A percentile compares a stretch with the other conserved stretches of the same genome.
These are phyloP conservation scores for Macheiramphus alcinus DNA, from an alignment of 2,113 vertebrate species.

Conservation along the genomic window DNA sequence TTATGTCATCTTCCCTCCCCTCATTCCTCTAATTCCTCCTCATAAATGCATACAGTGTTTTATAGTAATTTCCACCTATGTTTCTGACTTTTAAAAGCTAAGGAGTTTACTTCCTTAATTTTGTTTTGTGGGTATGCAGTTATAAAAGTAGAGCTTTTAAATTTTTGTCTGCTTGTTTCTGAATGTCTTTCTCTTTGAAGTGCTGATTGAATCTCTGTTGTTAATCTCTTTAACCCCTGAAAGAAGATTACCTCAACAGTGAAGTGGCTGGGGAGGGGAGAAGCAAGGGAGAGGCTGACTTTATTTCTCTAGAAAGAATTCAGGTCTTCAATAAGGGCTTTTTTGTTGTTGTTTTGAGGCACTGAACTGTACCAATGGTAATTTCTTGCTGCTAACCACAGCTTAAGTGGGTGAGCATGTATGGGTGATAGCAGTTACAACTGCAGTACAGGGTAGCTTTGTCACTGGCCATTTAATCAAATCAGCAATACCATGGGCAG, in stretches of 20 bases:
- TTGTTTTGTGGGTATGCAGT: neutral
- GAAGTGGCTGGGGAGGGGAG: neutral
- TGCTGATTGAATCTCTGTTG: conserved; percentile 11
- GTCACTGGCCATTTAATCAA: neutral
- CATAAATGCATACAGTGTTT: neutral
- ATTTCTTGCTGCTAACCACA: neutral
- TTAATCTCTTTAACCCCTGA: conserved; percentile 33
- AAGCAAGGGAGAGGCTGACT: neutral
- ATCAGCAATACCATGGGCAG: neutral
- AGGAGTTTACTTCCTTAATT: neutral
- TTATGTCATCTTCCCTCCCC: neutral
- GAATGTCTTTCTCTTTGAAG: conserved; percentile 8
- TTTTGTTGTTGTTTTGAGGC: neutral
- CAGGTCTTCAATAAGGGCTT: neutral
- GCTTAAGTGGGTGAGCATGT: accelerated
- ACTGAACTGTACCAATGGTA: neutral
- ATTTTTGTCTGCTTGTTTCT: neutral
- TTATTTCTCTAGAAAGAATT: neutral
- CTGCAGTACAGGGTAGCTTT: neutral
- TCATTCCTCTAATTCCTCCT: neutral
- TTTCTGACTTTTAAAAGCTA: neutral
- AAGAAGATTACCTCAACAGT: conserved; percentile 33
- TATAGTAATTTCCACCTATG: neutral
- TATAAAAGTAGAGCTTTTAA: neutral
- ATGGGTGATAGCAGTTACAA: neutral